Conservation (phyloP, 2,888 invertebrate genomes). For the Melieria omissa region DNA sequence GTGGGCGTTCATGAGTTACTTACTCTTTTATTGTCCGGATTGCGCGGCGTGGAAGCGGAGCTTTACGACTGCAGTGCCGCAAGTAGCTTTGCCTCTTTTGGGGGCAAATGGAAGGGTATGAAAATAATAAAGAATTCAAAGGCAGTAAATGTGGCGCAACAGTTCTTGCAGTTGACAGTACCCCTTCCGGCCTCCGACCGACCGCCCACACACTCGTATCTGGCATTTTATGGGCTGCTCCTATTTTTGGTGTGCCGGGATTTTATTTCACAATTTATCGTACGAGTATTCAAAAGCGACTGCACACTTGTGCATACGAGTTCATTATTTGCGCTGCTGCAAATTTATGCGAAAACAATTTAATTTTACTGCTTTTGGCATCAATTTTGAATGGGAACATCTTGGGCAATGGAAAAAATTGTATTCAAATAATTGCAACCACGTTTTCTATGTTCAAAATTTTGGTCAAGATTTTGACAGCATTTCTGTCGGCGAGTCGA, state of each 20-base stretch:
- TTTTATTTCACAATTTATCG: conserved; percentile 55
- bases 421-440: conserved; percentile 48
- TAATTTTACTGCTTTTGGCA: conserved; percentile 64
- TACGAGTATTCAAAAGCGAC: conserved; percentile 46
- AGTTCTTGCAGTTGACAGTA: conserved; percentile 19
- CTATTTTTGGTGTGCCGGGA: conserved; percentile 14
- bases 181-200: neutral
- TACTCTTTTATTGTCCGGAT: conserved; percentile 51
- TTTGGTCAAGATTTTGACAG: too few relatives aligned
- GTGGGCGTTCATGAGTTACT: conserved; percentile 64
- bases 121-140: too few relatives aligned
- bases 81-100: too few relatives aligned
- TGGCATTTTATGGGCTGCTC: conserved; percentile 6
- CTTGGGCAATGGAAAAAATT: neutral
- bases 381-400: conserved; percentile 51
- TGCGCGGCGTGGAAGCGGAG: neutral
- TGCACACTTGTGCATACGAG: conserved; percentile 54
- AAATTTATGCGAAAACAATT: conserved; percentile 62
- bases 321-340: conserved; percentile 55
- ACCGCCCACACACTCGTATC: neutral
- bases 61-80: neutral
- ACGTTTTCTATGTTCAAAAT: neutral
- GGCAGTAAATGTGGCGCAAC: neutral
- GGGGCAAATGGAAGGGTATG: too few relatives aligned
- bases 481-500: conserved; percentile 3